Evolutionary conservation across 2,113 vertebrate species (phyloP), one percentile per base, ranked within the genome.

Genomic region (Hiodon tergisus): DNA sequence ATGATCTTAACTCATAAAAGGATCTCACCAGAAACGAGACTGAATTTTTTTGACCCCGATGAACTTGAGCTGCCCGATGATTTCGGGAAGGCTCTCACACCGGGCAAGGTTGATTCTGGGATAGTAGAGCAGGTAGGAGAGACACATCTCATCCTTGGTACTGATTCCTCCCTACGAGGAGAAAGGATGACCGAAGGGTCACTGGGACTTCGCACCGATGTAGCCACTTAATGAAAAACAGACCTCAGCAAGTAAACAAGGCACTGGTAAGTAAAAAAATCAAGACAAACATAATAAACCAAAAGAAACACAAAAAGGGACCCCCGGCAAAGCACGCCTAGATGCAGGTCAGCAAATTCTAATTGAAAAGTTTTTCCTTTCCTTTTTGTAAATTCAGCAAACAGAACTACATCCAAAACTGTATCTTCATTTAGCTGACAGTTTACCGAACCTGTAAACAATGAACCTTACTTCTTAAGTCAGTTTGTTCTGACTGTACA

Each of bases 21-120:
- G 48, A 61, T 69, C 14, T 89, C 88, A 92, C 93, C 88, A 93
- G 80, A 93, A 90, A 57, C 93, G 93, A 72, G 83, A 86, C 5
- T 94, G 93, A 74, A 95, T 95, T 85, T 94, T 90, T 82, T 92
- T 95, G 14, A 95, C 93, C 0, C 94, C 94, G 62, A 95, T 95
- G 84, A 95, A 95, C 57, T 92, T 88, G 65, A 95, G 92, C 61
- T 95, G 94, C 0, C 93, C 92, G 79, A 88, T 92, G 69, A 95
- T 93, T 73, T 94, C 92, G 9, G 94, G 94, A 76, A 95, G 94
- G 80, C 94, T 95, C n/a, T 93, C 92, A 60, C 94, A 95, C 10
- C 94, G 88, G 59, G 93, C 91, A 51, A 95, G 93, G 82, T 95
- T 93, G 80, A 95, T 89, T 83, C 91, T 90, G 0, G 94, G 94